A percentile compares a stretch with the other conserved stretches of the same genome.
Evolutionary conservation across 2,797 vertebrate genomes (phyloP).

Genomic region (Garrulus glandarius): DNA sequence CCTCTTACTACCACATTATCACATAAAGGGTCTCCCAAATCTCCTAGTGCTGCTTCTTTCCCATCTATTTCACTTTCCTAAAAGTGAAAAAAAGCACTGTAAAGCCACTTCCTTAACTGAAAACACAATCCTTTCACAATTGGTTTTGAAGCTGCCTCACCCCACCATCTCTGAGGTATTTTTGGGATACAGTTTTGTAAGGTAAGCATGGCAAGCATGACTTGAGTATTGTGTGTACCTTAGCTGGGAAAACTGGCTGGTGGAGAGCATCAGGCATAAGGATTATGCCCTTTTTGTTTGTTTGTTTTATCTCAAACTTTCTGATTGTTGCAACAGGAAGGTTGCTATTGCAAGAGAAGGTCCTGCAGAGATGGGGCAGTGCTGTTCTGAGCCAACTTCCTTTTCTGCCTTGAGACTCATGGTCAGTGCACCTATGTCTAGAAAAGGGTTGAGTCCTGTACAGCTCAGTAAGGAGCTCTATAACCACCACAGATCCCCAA

Average conservation of each 20-base stretch:
- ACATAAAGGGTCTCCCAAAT: not conserved
- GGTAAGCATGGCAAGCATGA: not conserved
- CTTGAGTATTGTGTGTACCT: not conserved
- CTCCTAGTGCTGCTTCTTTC: not conserved
- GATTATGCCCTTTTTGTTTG: not conserved
- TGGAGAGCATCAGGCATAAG: not conserved
- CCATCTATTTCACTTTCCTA: not conserved
- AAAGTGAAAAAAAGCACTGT: not conserved
- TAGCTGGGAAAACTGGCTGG: not conserved
- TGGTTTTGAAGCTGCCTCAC: not conserved
- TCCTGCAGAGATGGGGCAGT: not conserved
- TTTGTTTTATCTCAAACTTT: not conserved
- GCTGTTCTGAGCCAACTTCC: not conserved
- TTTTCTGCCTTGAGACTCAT: not conserved
- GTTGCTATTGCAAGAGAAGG: fast-evolving
- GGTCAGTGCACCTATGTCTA: no score
- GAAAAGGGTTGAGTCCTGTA: not conserved
- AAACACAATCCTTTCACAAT: not conserved
- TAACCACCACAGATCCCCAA: not conserved
- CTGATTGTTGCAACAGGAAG: not conserved
- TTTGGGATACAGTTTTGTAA: not conserved
- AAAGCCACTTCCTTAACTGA: not conserved
- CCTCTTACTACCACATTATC: not conserved
- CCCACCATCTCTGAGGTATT: not conserved
- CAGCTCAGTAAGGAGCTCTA: no score